Conservation (phyloP, 2,113 vertebrate genomes). For the Zosterops japonicus region DNA sequence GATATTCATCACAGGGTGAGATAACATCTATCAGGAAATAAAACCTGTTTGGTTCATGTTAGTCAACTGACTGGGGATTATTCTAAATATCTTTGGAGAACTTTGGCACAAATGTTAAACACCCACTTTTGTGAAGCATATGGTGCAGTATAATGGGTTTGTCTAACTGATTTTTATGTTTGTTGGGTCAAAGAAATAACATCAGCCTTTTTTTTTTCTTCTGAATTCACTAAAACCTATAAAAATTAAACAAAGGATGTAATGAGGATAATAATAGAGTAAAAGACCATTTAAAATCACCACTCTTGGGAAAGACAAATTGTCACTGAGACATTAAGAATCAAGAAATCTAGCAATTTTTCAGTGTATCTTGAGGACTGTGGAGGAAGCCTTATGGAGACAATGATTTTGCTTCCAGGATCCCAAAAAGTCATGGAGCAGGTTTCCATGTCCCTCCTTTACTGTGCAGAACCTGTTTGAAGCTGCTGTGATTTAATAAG, state of each 20-base stretch:
- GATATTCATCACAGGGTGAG: not conserved
- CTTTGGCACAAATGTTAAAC: constrained; percentile 4
- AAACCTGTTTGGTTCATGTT: not conserved
- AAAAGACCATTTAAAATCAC: not conserved
- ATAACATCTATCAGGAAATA: constrained; percentile 22
- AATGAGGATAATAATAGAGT: not conserved
- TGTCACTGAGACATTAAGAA: not conserved
- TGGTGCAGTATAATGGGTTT: not conserved
- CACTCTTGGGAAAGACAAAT: not conserved
- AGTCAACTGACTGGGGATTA: not conserved
- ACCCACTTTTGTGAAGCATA: constrained; percentile 19
- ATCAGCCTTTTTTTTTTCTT: not conserved
- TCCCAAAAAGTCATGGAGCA: not conserved
- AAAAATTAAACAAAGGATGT: not conserved
- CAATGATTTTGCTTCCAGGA: not conserved
- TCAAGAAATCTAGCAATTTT: not conserved
- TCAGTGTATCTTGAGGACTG: not conserved
- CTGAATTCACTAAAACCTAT: not conserved
- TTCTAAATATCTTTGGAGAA: constrained; percentile 21
- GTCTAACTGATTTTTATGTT: not conserved
- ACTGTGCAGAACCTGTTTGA: not conserved
- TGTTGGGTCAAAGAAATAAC: not conserved
- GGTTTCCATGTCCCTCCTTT: not conserved
- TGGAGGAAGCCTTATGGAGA: not conserved
- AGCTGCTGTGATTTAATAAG: not conserved